Base-by-base conservation (phyloP, 1,140 invertebrate species). In the Drosophila setifemur region DNA sequence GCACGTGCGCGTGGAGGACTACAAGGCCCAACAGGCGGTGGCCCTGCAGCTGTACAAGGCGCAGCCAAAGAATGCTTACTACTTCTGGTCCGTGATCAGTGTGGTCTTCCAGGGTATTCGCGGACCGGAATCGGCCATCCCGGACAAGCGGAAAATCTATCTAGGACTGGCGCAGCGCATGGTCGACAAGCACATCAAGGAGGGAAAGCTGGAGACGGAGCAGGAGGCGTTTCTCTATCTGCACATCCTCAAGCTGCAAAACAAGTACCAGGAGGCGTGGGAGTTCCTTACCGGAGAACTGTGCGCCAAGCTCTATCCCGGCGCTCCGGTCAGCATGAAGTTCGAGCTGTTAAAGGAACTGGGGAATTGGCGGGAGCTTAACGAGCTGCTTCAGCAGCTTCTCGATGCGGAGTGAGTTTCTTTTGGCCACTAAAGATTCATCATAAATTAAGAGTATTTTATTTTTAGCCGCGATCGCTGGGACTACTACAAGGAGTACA, bases 31-130 rank as follows among this genome's bases (percentile, higher is more conserved):
- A 88, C 96, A 99, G 82, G 93, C 95, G 58, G 95, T 95, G 5
- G 98, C 98, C 1, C 93, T 98, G 92, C 92, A 93, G 14, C 92
- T 99, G 3, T 98, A 98, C 88, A 98, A 97, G 91, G 91, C 96
- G 21, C 95, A 95, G 89, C 95, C 96, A 19, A 99, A 98, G 91
- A 98, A 97, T 90, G 97, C 97, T 0, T 99, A 99, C 91, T 98
- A 98, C 89, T 98, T 98, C 91, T 99, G 98, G 98, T 96, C 96
- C 53, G 95, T 99, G 9, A 98, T 98, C 95, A 98, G 97, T 90
- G 94, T 98, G 87, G 95, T 98, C 11, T 95, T 99, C 92, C 97
- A 91, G 58, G 90, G 89, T 2, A 89, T 91, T n/a, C 85, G 91
- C 8, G 91, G 91, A 0, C 82, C 90, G 9, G 91, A 91, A 23